Evolutionary conservation across 2,113 vertebrate genomes (phyloP).

Genomic region (Catharus minimus): DNA sequence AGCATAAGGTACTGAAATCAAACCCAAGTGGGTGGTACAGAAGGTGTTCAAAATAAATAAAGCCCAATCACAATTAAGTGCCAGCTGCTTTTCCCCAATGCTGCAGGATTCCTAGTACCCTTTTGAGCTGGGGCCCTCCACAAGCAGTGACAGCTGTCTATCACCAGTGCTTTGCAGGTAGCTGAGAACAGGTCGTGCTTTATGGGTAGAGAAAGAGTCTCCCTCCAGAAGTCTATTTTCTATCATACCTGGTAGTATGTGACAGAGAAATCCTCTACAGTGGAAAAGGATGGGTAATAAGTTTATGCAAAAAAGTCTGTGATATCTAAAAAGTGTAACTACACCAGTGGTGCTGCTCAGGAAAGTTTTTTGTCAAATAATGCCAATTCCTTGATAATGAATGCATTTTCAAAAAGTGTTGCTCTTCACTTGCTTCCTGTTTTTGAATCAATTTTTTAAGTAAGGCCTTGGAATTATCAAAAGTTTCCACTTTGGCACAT

Average conservation of each 20-base stretch:
- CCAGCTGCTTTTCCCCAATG: not conserved
- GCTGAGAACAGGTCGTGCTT: accelerated
- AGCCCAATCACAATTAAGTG: not conserved
- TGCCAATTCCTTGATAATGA: not conserved
- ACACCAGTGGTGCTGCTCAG: accelerated
- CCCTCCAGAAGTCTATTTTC: not conserved
- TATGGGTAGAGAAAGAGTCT: not conserved
- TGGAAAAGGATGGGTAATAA: not conserved
- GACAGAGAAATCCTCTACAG: not conserved
- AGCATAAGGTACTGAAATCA: not conserved
- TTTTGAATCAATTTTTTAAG: not conserved
- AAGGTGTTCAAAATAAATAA: not conserved
- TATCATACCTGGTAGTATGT: not conserved
- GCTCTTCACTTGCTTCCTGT: not conserved
- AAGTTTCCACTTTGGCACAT: constrained; percentile 21
- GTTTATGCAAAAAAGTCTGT: not conserved
- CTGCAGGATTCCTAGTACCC: not conserved
- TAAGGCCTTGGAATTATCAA: constrained; percentile 6
- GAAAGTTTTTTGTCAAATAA: not conserved
- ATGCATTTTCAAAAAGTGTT: not conserved
- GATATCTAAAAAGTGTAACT: not conserved
- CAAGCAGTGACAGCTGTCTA: not conserved
- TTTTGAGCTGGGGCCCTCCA: not conserved
- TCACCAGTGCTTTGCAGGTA: accelerated
- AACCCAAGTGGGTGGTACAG: accelerated